Evolutionary conservation across 2,888 invertebrate genomes (phyloP), one percentile per base, ranked within the genome.

Genomic region (Eledona agricola): DNA sequence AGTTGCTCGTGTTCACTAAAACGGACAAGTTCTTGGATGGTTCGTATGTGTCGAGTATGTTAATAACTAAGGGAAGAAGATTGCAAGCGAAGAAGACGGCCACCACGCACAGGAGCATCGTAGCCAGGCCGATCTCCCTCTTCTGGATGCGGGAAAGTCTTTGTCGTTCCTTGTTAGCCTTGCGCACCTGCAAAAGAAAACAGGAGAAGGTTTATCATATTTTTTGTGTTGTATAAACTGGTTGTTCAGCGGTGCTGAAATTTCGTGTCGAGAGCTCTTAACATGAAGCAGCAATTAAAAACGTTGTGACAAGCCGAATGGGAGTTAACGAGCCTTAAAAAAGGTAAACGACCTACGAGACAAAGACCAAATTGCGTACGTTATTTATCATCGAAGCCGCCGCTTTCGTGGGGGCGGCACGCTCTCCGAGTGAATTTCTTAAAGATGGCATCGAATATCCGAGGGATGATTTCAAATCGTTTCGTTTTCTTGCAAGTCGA

Each of bases 11-110:
- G 70, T 90, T 88, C 40, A 93, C 87, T 66, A 92, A 79, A 67
- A 86, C 83, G 32, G 61, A 59, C 11, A 67, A 32, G 65, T 87
- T 85, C 60, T 84, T 80, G 51, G 84, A 83, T 28, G 45, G 64
- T 79, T 51, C 80, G 69, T 93, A 91, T 23, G 90, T 88, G 76
- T 96, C 91, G 70, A 90, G 82, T 25, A 93, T 86, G 79, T 94
- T 95, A 66, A 89, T 86, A 53, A 93, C 87, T 58, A 95, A 80
- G 1, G 94, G 91, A 49, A 93, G 80, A 59, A 93, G 83, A 79
- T 97, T 96, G 78, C 96, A 94, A 35, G 94, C 81, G 75, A 96
- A 90, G 79, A 97, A 96, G 1, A 96, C 96, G 32, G 93, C 85
- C 23, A 96, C 96, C 5, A 97, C 94, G 67, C 92, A 93, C 23